phyloP scores from a whole-genome alignment of 2,113 vertebrate species.

The Taxidea taxus region DNA sequence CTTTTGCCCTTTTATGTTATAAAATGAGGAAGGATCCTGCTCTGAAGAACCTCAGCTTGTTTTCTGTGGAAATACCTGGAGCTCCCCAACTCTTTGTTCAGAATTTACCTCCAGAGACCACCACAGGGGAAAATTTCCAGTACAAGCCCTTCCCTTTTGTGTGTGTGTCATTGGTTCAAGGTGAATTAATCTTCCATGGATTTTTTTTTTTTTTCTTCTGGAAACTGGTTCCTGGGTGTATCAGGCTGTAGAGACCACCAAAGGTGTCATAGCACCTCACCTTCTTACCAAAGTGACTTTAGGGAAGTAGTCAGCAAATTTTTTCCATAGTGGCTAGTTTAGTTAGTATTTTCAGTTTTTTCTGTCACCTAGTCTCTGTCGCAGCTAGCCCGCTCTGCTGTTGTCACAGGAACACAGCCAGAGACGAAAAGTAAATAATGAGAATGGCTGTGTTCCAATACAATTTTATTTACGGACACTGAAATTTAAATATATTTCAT shows the following conservation, averaged over 20 bases:
- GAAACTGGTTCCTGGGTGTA: background rate
- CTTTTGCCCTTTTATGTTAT: background rate
- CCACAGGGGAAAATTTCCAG: background rate
- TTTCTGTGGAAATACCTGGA: background rate
- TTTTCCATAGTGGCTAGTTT: background rate
- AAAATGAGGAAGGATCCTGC: background rate
- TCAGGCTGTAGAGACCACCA: background rate
- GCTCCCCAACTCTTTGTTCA: background rate
- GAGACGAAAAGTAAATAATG: background rate
- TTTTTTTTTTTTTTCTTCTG: background rate
- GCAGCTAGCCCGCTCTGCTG: background rate
- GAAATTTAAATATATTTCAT: constrained; percentile 14
- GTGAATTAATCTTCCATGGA: background rate
- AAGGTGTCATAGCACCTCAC: background rate
- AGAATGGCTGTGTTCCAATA: background rate
- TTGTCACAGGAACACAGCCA: background rate
- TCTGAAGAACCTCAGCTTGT: background rate
- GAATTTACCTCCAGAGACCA: background rate
- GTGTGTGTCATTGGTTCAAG: background rate
- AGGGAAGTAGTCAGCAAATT: background rate
- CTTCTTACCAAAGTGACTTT: background rate
- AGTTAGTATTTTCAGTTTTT: background rate
- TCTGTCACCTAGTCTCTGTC: background rate
- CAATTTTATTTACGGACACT: background rate
- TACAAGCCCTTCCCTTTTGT: background rate